phyloP scores from a whole-genome alignment of 2,888 invertebrate genomes.

The Listrodromus nycthemerus region DNA sequence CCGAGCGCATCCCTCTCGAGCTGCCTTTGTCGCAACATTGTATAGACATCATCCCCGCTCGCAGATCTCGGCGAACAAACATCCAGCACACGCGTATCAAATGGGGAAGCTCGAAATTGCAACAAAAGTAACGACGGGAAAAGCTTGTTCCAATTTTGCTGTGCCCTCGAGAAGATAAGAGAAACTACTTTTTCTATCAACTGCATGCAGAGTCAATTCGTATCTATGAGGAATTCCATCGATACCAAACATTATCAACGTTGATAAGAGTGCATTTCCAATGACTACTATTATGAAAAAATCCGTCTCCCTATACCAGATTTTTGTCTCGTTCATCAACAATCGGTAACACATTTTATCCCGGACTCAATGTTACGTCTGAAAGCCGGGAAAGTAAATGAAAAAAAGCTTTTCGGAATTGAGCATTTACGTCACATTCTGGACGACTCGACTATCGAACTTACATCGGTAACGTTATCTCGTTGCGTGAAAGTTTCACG shows the following conservation, averaged over 20 bases:
- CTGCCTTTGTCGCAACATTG: background rate
- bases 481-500: background rate
- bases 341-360: too few relatives aligned
- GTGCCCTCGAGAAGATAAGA: background rate
- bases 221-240: too few relatives aligned
- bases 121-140: background rate
- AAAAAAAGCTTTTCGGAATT: too few relatives aligned
- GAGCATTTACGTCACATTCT: too few relatives aligned
- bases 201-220: background rate
- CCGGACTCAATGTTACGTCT: too few relatives aligned
- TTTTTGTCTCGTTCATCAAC: too few relatives aligned
- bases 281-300: too few relatives aligned
- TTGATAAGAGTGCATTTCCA: too few relatives aligned
- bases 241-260: too few relatives aligned
- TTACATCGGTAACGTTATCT: background rate
- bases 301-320: too few relatives aligned
- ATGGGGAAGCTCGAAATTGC: conserved; percentile 1
- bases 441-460: too few relatives aligned
- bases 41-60: conserved; percentile 24
- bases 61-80: background rate
- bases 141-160: conserved; percentile 7
- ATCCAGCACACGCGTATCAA: background rate
- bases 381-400: too few relatives aligned
- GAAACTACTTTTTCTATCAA: background rate
- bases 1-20: conserved; percentile 9